Base-by-base conservation (phyloP, 2,888 invertebrate species). In the Oxyteleia sp. region DNA sequence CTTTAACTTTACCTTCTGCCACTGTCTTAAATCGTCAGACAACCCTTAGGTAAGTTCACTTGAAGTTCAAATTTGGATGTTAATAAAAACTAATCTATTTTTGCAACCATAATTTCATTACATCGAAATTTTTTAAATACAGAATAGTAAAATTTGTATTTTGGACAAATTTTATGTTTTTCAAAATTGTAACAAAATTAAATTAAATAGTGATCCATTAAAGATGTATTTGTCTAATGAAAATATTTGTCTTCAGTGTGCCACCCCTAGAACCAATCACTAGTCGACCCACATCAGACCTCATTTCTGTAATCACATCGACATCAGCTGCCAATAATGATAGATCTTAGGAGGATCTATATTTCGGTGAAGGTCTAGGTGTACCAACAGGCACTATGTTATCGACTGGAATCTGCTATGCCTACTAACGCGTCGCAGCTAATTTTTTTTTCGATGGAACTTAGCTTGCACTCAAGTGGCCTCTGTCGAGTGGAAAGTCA, bases 231-330 rank as follows among this genome's bases (percentile, higher is more conserved):
- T 49, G 35, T 57, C 4, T 49, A 49, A 32, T n/a, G 10, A 23
- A 7, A 47, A 35, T 66, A 64, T 85, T 69, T 82, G 74, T 76
- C 93, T 94, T 61, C 90, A 95, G 95, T 88, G 95, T 95, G 61
- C 94, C 95, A 87, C 94, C 95, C 82, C 91, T 95, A 89, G 95
- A 95, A 89, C 94, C 94, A 64, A 93, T 94, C 79, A 91, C 92
- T 86, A 92, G 91, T 85, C 91, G 93, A 93, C 68, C 94, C 92
- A 94, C 94, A 76, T 85, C 88, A 63, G 93, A 92, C 84, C 84
- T 90, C 32, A 88, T 89, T 47, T 90, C 92, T 75, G 95, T 95
- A 57, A 95, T 95, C 86, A 95, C 95, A 5, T 95, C 95, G 53
- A 90, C 85, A 84, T 81, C 84, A 18, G 72, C 81, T 47, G 84